These are phyloP conservation scores for Lycaon pictus DNA, from an alignment of 2,113 vertebrate genomes.

Conservation along the genomic window DNA sequence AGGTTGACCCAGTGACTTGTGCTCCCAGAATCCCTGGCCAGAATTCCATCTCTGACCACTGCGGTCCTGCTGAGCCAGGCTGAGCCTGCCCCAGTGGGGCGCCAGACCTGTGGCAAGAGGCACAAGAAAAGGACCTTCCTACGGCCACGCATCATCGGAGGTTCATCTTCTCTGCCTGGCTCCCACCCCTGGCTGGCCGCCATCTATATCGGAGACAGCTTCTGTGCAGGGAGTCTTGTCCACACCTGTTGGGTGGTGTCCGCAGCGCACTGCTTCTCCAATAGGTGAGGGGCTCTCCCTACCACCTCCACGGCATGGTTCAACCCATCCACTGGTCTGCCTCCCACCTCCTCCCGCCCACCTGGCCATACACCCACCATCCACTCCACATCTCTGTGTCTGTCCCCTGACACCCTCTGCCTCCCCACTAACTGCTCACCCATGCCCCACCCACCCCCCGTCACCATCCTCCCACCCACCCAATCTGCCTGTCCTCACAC, in stretches of 20 bases:
- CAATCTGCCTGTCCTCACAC: background rate
- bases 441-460: background rate
- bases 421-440: background rate
- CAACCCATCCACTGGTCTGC: background rate
- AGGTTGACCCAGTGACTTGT: background rate
- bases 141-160: slow-evolving; percentile 92
- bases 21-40: slow-evolving; percentile 53
- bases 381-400: background rate
- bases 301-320: accelerated
- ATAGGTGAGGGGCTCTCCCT: slow-evolving; percentile 88
- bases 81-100: accelerated
- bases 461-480: background rate
- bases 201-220: slow-evolving; percentile 92
- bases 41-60: accelerated
- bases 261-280: slow-evolving; percentile 95
- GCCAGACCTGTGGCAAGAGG: slow-evolving; percentile 90
- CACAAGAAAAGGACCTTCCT: slow-evolving; percentile 91
- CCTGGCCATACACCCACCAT: accelerated
- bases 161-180: slow-evolving; percentile 91
- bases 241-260: slow-evolving; percentile 96
- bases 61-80: background rate
- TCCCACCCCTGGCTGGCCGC: slow-evolving; percentile 96
- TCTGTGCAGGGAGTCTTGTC: slow-evolving; percentile 95
- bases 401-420: background rate
- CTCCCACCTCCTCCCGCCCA: background rate